phyloP scores from a whole-genome alignment of 2,797 vertebrate genomes.

The Erethizon dorsatum region DNA sequence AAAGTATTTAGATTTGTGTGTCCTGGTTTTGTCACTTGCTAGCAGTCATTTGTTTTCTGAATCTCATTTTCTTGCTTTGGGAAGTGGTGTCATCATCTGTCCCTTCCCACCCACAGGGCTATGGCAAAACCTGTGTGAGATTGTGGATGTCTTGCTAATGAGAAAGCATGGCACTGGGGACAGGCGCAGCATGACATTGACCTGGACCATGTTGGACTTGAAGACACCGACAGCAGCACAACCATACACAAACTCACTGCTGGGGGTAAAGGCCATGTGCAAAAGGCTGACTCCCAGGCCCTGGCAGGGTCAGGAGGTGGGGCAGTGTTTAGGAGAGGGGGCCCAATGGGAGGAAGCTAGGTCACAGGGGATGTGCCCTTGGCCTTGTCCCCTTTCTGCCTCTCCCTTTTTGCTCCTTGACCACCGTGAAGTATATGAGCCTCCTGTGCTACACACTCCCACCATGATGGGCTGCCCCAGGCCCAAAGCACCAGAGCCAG shows the following conservation, averaged over 20 bases:
- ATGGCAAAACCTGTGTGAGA: not conserved
- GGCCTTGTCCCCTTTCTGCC: no score
- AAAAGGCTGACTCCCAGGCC: not conserved
- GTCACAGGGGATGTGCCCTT: not conserved
- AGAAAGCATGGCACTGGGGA: not conserved
- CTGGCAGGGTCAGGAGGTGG: not conserved
- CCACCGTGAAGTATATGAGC: not conserved
- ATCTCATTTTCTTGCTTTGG: not conserved
- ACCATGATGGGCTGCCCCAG: not conserved
- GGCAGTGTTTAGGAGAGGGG: not conserved
- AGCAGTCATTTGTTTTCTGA: not conserved
- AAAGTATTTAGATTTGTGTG: not conserved
- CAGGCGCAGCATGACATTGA: not conserved
- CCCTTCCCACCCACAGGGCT: not conserved
- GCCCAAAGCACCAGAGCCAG: not conserved
- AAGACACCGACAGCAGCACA: not conserved
- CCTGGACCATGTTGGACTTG: not conserved
- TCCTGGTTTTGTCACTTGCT: not conserved
- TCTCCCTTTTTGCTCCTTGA: not conserved
- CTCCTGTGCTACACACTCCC: not conserved
- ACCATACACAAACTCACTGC: not conserved
- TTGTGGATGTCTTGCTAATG: not conserved
- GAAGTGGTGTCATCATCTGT: not conserved
- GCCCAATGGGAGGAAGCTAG: not conserved
- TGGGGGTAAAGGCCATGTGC: not conserved